Evolutionary conservation across 2,888 invertebrate genomes (phyloP).

Genomic region (Agapetus fuscipes): DNA sequence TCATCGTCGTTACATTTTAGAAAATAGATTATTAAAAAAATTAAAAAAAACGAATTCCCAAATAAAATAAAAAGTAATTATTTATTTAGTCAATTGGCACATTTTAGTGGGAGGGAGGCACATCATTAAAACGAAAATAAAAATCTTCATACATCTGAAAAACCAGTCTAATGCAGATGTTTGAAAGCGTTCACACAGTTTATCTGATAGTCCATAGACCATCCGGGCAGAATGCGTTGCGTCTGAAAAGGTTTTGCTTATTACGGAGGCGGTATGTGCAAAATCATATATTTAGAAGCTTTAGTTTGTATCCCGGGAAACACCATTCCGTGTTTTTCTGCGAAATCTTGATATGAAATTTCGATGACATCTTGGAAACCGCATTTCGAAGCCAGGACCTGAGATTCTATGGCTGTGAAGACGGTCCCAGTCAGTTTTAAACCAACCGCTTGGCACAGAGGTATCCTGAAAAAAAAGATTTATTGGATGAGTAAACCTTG

Average conservation of each 20-base stretch:
- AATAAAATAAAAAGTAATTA: no score
- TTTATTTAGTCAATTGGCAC: no score
- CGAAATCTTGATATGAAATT: constrained; percentile 39
- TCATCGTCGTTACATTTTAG: no score
- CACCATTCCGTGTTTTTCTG: constrained; percentile 30
- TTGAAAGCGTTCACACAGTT: no score
- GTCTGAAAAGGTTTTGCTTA: background rate
- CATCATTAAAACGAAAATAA: no score
- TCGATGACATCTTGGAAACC: constrained; percentile 37
- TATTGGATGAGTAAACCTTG: background rate
- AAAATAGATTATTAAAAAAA: no score
- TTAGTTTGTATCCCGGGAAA: constrained; percentile 38
- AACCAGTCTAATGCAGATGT: no score
- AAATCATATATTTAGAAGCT: constrained; percentile 38
- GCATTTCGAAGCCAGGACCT: constrained; percentile 40
- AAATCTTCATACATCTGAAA: no score
- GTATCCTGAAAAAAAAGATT: constrained; percentile 33
- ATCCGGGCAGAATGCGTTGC: no score
- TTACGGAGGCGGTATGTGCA: constrained; percentile 26
- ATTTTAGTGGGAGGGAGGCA: no score
- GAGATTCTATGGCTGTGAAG: constrained; percentile 45
- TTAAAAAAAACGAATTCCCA: no score
- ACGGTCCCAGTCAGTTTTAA: constrained; percentile 41
- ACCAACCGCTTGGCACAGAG: constrained; percentile 40
- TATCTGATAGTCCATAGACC: no score